Percentiles rank a stretch among this genome's conserved stretches.
Evolutionary conservation across 2,888 invertebrate genomes (phyloP).

Genomic region (Cheilosia grossa): DNA sequence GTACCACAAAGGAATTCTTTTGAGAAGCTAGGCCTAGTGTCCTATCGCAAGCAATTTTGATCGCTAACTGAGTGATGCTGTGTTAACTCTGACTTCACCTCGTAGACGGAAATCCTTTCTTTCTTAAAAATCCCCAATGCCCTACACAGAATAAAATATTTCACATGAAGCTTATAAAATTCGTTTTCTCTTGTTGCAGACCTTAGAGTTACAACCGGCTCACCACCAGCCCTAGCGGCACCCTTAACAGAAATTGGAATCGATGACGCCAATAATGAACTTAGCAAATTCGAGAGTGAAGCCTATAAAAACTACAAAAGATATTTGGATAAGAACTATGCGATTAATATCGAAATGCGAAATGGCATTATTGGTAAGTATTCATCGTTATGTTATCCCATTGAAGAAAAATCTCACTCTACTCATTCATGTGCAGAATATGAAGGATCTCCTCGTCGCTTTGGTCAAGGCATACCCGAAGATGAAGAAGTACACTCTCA

Average conservation of each 20-base stretch:
- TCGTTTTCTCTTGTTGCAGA: conserved; percentile 71
- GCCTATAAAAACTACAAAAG: conserved; percentile 75
- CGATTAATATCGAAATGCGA: conserved; percentile 76
- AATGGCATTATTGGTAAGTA: conserved; percentile 76
- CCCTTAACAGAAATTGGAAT: conserved; percentile 54
- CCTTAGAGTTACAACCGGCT: conserved; percentile 80
- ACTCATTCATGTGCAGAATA: conserved; percentile 86
- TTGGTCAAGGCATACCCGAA: conserved; percentile 86
- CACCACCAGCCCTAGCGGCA: conserved; percentile 55
- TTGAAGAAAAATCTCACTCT: conserved; percentile 7
- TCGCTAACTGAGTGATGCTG: too few relatives aligned
- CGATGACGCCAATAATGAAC: conserved; percentile 51
- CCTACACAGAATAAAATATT: too few relatives aligned
- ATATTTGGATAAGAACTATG: conserved; percentile 80
- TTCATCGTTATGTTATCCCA: not conserved
- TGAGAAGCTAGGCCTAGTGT: too few relatives aligned
- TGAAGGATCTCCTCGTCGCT: conserved; percentile 93
- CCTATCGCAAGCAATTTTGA: too few relatives aligned
- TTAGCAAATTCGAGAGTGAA: conserved; percentile 63
- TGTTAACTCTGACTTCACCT: too few relatives aligned
- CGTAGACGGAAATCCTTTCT: too few relatives aligned
- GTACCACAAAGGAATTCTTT: too few relatives aligned
- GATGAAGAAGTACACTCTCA: conserved; percentile 72
- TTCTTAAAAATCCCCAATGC: too few relatives aligned
- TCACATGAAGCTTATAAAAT: not conserved